Conservation (phyloP, 2,797 vertebrate species). For the Myiotriccus ornatus region DNA sequence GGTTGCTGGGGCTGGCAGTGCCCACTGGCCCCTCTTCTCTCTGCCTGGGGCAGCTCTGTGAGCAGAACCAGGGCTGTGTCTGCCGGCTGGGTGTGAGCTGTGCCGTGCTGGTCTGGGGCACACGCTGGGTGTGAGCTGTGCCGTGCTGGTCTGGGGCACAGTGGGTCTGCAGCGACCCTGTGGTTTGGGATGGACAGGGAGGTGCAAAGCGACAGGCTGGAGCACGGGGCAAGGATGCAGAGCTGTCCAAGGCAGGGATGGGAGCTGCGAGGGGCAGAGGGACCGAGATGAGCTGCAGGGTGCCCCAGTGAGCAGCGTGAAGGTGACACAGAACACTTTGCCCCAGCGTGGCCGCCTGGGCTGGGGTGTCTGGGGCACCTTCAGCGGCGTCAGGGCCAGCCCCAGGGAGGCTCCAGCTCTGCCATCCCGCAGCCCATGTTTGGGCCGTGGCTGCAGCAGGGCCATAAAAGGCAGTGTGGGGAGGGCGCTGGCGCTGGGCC, state of each 20-base stretch:
- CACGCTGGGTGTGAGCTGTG: fast-evolving
- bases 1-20: background rate
- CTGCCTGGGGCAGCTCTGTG: background rate
- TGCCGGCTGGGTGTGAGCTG: background rate
- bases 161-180: background rate
- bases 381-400: background rate
- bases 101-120: background rate
- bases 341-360: fast-evolving
- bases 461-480: slow-evolving; percentile 65
- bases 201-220: background rate
- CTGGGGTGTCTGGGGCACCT: background rate
- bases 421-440: slow-evolving; percentile 13
- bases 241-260: background rate
- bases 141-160: background rate
- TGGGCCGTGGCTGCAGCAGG: slow-evolving; percentile 19
- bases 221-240: background rate
- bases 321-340: fast-evolving
- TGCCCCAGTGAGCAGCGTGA: background rate
- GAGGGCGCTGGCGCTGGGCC: background rate
- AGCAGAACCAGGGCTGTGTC: background rate
- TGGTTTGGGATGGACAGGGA: fast-evolving
- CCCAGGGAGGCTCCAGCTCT: background rate
- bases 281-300: background rate
- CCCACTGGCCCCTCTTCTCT: fast-evolving
- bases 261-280: fast-evolving